Evolutionary conservation across 2,888 invertebrate species (phyloP), one percentile per base, ranked within the genome.

Genomic region (Hypselothyrea guttata): DNA sequence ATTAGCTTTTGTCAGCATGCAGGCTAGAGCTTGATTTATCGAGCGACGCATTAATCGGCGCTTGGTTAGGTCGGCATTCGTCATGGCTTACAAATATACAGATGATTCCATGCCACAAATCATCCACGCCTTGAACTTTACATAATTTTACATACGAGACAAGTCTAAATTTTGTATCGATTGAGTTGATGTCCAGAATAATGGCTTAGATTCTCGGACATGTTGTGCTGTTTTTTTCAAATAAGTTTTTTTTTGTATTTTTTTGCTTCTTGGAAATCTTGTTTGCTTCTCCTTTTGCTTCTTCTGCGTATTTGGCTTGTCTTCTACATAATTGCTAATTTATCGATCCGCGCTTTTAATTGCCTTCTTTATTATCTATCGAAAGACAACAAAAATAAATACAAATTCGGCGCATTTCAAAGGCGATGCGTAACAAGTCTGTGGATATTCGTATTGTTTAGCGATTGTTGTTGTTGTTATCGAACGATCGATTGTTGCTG

Each of bases 241-340:
- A n/a, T 22, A 22, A 4, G 8, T 8, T 48, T 28, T 40, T 18
- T 38, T 9, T 18, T 7, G 37, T 16, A 16, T 18, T 8, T n/a
- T 22, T 16, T 30, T 30, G 61, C 31, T 62, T 71, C 68, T 74
- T 55, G 53, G 57, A 76, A 70, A 67, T 73, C 35, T 67, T 77
- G 75, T 64, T 15, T 37, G n/a, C 44, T 12, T n/a, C 35, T 35
- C 4, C 16, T n/a, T 67, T 12, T 34, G 22, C n/a, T 40, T 11
- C 16, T 12, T 27, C 35, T 28, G 4, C 8, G 5, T 37, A 34
- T 33, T 11, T 72, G 51, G 58, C 30, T n/a, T 47, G 16, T 61
- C 61, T 73, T 71, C 65, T 51, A 30, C 58, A 72, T 76, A 74
- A 76, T 78, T 78, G 76, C 74, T 77, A 81, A 78, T 79, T 79